Percentiles rank a stretch among this genome's conserved stretches.
phyloP scores from a whole-genome alignment of 2,797 vertebrate genomes.

The Macrochelys suwanniensis region DNA sequence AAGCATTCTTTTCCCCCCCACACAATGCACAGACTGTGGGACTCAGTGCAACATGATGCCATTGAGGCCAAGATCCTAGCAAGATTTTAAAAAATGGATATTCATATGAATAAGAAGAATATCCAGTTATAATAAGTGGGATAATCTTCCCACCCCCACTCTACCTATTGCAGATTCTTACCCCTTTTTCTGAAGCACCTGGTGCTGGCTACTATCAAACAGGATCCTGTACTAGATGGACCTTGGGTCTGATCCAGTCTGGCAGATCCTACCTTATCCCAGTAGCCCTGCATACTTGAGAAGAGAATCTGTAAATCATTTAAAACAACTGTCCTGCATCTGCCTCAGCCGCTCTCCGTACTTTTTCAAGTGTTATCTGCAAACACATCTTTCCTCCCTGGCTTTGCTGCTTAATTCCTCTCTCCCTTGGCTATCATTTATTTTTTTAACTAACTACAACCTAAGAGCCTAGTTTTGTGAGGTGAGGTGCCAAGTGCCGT shows the following conservation, averaged over 20 bases:
- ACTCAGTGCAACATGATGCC: neutral
- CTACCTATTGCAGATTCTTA: constrained; percentile 11
- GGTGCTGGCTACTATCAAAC: neutral
- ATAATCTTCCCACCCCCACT: neutral
- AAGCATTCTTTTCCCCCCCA: neutral
- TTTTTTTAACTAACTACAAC: constrained; percentile 18
- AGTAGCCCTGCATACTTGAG: neutral
- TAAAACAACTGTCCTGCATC: neutral
- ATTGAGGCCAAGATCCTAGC: neutral
- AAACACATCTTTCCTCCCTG: constrained; percentile 36
- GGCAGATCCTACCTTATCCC: neutral
- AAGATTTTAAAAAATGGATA: neutral
- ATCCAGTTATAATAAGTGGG: neutral
- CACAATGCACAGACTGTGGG: neutral
- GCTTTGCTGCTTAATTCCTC: constrained; percentile 49
- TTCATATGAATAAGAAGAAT: accelerated
- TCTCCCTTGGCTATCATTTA: neutral
- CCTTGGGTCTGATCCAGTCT: neutral
- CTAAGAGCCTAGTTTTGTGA: neutral
- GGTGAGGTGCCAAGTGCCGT: neutral
- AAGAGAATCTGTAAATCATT: constrained; percentile 37
- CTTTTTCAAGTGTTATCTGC: constrained; percentile 1
- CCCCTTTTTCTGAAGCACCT: neutral
- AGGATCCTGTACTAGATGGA: neutral
- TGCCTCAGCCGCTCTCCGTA: neutral